These are phyloP conservation scores for Candoia aspera DNA, from an alignment of 2,113 vertebrate genomes.

Conservation along the genomic window DNA sequence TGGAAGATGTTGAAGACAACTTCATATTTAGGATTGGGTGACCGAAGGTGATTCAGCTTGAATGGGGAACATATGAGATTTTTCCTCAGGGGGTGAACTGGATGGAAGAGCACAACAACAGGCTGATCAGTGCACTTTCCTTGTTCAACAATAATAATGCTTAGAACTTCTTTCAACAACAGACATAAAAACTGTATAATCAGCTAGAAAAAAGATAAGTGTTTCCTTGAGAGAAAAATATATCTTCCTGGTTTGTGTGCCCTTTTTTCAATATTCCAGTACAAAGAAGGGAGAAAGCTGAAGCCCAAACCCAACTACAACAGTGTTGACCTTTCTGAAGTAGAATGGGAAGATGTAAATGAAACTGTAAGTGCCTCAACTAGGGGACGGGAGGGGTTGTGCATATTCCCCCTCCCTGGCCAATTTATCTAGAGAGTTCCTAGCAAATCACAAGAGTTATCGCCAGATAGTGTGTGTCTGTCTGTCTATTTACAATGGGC, in stretches of 20 bases:
- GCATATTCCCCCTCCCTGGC: background rate
- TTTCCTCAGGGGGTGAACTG: background rate
- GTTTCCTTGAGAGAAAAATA: background rate
- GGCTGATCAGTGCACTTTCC: background rate
- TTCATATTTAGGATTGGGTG: background rate
- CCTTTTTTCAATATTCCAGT: slow-evolving; percentile 68
- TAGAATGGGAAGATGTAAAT: slow-evolving; percentile 92
- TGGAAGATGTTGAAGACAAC: background rate
- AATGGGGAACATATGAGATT: background rate
- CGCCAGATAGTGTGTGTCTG: background rate
- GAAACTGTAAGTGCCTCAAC: slow-evolving; percentile 78
- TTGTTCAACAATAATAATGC: background rate
- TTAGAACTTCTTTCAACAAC: background rate
- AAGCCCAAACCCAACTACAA: slow-evolving; percentile 96
- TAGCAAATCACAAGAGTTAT: background rate
- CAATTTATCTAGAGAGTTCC: rapidly evolving
- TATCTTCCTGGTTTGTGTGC: background rate
- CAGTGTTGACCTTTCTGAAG: slow-evolving; percentile 92
- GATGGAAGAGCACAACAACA: background rate
- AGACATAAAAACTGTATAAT: background rate
- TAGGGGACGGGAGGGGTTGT: background rate
- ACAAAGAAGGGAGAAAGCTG: slow-evolving; percentile 91
- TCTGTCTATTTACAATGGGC: background rate
- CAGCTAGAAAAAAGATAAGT: background rate
- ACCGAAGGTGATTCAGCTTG: background rate